Conservation (phyloP, 2,797 vertebrate genomes). For the Chrysolophus pictus region DNA sequence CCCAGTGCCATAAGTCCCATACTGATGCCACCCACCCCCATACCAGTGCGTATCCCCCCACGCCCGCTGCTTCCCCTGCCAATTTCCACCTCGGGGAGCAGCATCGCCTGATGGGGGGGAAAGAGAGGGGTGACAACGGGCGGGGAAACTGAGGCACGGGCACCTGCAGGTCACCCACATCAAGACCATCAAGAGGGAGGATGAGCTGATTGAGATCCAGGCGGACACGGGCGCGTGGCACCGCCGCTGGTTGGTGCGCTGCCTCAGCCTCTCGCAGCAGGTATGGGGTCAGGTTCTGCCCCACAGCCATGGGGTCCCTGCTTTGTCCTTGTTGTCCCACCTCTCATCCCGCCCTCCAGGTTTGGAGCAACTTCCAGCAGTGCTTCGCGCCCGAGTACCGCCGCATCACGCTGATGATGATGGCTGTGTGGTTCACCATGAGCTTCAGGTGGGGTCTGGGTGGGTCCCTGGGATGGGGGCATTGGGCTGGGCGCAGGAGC, state of each 20-base stretch:
- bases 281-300: conserved; percentile 64
- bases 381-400: conserved; percentile 91
- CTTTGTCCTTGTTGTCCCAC: neutral
- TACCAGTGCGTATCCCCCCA: no score
- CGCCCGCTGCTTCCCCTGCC: neutral
- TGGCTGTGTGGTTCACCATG: conserved; percentile 99
- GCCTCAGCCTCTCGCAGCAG: conserved; percentile 89
- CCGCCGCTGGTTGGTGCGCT: conserved; percentile 90
- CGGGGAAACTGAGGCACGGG: neutral
- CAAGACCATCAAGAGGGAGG: conserved; percentile 94
- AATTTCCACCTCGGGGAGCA: neutral
- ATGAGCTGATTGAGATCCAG: conserved; percentile 92
- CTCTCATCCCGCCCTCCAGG: conserved; percentile 70
- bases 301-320: neutral
- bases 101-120: fast-evolving
- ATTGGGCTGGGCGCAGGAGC: no score
- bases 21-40: no score
- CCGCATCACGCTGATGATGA: conserved; percentile 96
- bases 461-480: neutral
- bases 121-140: no score
- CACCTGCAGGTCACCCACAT: conserved; percentile 91
- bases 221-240: conserved; percentile 89
- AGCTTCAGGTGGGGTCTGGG: conserved; percentile 89
- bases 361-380: conserved; percentile 91
- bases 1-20: no score